A percentile compares a stretch with the other conserved stretches of the same genome.
Conservation (phyloP, 1,140 invertebrate species). For the Plodia interpunctella region DNA sequence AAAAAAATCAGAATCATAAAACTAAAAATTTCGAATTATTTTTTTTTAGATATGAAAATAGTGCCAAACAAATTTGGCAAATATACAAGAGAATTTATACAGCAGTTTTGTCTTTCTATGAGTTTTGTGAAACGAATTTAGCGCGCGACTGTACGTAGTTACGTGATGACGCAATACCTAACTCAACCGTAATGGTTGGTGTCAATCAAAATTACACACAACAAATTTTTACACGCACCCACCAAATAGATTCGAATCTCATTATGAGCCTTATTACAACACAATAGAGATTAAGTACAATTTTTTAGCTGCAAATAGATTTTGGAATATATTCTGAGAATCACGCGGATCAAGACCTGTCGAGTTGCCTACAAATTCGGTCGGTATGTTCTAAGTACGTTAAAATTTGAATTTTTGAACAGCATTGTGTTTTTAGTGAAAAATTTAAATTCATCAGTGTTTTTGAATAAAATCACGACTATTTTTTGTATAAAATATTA, state of each 20-base stretch:
- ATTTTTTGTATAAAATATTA: too few species aligned
- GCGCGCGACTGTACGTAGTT: conserved; percentile 49
- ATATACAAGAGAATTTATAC: neutral
- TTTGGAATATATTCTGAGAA: conserved; percentile 48
- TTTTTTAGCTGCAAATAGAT: conserved; percentile 20
- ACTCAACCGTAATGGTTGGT: conserved; percentile 70
- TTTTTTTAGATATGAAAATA: too few species aligned
- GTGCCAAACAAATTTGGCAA: neutral
- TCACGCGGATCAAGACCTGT: conserved; percentile 45
- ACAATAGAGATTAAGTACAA: conserved; percentile 24
- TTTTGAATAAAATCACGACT: too few species aligned
- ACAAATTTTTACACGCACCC: conserved; percentile 56
- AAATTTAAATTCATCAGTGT: too few species aligned
- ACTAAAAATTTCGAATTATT: too few species aligned
- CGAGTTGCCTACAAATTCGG: conserved; percentile 42
- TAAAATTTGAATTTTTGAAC: conserved; percentile 18
- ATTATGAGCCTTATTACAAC: conserved; percentile 40
- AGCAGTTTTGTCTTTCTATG: neutral
- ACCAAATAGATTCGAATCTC: conserved; percentile 31
- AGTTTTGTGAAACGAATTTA: conserved; percentile 6
- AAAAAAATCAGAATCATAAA: too few species aligned
- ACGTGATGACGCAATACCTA: conserved; percentile 66
- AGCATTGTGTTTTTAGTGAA: neutral
- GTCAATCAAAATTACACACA: conserved; percentile 74
- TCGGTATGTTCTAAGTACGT: conserved; percentile 16